Evolutionary conservation across 2,113 vertebrate genomes (phyloP), one percentile per base, ranked within the genome.

Genomic region (Gopherus flavomarginatus): DNA sequence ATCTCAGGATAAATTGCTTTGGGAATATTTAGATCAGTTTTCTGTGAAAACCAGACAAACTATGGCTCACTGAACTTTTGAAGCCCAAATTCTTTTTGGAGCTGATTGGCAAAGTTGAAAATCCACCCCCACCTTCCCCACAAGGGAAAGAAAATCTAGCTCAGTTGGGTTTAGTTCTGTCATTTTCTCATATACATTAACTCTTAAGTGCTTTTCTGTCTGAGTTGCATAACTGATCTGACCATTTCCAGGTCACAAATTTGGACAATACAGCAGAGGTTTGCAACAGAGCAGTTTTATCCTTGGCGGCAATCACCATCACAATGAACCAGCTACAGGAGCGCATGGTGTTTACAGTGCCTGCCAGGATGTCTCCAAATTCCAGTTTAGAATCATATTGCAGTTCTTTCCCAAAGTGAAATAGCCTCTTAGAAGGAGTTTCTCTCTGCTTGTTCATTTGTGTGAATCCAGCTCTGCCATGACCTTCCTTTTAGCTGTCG

Each of bases 1-100:
- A 88, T 95, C 93, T 92, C 62, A 62, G 54, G 81, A 69, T 87
- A 81, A 95, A 92, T 96, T 81, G 90, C 89, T 91, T 96, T 85
- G 93, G 85, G 81, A 95, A 93, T 95, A 90, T 94, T 96, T 97
- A 21, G 93, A 87, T 92, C 90, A 90, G 59, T 94, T 97, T 83
- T 93, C n/a, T 85, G 22, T 94, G 94, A 96, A 88, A 95, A 91
- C 52, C 83, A 97, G 96, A 93, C 94, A 96, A 93, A 17, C 87
- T 90, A 50, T 62, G 81, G 42, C 52, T 93, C 81, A 80, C 72
- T 81, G 86, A 88, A 49, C 44, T 95, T 82, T 94, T 0, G 5
- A 86, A 89, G 31, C 49, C 90, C 31, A 62, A 24, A 11, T 89
- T 91, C 69, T 86, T 87, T 35, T 86, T 49, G 21, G 80, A 90